A percentile compares a stretch with the other conserved stretches of the same genome.
These are phyloP conservation scores for Sapajus apella DNA, from an alignment of 2,113 vertebrate species.

Conservation along the genomic window DNA sequence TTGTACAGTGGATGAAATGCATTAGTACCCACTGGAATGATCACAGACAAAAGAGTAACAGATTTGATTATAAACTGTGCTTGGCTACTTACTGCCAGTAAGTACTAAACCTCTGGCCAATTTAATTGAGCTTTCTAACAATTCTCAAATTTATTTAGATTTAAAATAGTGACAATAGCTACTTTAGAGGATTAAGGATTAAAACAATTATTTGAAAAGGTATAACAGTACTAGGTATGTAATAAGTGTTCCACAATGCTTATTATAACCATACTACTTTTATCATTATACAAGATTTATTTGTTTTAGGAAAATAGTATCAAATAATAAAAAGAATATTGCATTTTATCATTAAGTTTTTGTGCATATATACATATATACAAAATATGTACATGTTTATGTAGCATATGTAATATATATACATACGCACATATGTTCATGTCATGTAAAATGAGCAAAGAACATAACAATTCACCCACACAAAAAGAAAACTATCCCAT, in stretches of 20 bases:
- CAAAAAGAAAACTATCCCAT: background rate
- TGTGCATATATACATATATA: background rate
- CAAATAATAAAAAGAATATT: background rate
- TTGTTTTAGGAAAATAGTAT: background rate
- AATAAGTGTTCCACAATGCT: background rate
- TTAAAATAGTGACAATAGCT: background rate
- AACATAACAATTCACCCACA: background rate
- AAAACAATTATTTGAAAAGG: slow-evolving; percentile 12
- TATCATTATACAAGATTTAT: background rate
- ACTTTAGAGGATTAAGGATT: background rate
- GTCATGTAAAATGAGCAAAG: background rate
- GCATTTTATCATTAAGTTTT: background rate
- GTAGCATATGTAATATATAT: background rate
- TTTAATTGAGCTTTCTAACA: background rate
- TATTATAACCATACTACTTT: background rate
- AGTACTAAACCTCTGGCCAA: background rate
- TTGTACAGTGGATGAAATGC: background rate
- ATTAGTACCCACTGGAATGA: background rate
- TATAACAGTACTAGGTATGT: background rate
- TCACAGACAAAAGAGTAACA: background rate
- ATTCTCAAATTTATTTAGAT: background rate
- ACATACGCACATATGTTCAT: background rate
- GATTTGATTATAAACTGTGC: background rate
- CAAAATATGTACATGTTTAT: background rate
- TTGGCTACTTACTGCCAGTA: background rate